Evolutionary conservation across 2,113 vertebrate species (phyloP).

Genomic region (Bubo blakistoni): DNA sequence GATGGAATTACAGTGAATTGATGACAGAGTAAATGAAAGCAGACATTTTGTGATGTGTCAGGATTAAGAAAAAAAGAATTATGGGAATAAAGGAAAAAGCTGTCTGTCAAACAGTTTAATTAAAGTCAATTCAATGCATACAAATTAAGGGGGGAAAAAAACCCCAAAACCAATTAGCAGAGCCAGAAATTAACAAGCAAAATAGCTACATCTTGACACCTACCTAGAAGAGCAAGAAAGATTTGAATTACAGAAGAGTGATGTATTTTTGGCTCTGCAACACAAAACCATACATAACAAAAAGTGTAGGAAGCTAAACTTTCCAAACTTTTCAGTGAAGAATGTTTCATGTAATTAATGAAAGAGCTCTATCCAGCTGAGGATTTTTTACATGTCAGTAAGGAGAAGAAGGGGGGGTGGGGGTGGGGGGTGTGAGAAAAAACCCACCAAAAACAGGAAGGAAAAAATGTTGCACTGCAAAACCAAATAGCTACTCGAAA

Average conservation of each 20-base stretch:
- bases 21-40: conserved; percentile 13
- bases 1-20: background rate
- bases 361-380: background rate
- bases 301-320: background rate
- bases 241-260: background rate
- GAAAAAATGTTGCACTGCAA: background rate
- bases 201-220: background rate
- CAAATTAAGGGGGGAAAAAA: background rate
- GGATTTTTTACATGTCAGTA: background rate
- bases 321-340: background rate
- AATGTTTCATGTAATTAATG: background rate
- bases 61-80: conserved; percentile 21
- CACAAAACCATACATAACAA: background rate
- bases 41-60: background rate
- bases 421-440: no score
- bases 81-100: background rate
- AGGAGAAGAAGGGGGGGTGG: background rate
- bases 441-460: no score
- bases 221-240: background rate
- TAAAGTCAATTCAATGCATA: conserved; percentile 7
- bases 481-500: background rate
- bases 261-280: background rate
- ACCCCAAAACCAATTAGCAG: background rate
- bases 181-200: conserved; percentile 4
- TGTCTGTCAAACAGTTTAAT: conserved; percentile 35